Conservation (phyloP, 2,888 invertebrate species). For the Acronicta aceris region DNA sequence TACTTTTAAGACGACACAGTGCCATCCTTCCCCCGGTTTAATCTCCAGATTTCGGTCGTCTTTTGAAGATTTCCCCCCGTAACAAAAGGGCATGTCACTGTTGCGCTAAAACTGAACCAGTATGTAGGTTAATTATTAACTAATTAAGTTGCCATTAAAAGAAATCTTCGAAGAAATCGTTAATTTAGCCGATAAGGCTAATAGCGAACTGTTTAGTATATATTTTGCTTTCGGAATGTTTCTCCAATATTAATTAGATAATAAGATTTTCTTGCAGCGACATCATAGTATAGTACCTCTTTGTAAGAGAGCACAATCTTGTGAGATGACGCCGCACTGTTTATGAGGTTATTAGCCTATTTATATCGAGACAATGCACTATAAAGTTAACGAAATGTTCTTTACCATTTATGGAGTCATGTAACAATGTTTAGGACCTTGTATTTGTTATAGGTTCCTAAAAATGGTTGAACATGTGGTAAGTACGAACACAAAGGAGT, state of each 20-base stretch:
- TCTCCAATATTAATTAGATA: too few relatives aligned
- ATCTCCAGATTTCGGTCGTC: too few relatives aligned
- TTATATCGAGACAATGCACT: slow-evolving; percentile 53
- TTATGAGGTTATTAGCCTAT: slow-evolving; percentile 52
- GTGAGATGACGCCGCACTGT: slow-evolving; percentile 72
- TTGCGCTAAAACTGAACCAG: too few relatives aligned
- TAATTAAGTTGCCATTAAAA: too few relatives aligned
- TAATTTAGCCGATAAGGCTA: neutral
- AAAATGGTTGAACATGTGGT: slow-evolving; percentile 11
- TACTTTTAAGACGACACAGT: too few relatives aligned
- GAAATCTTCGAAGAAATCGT: too few relatives aligned
- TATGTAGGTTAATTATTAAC: too few relatives aligned
- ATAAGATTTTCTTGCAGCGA: neutral
- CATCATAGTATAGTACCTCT: neutral
- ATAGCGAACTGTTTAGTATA: too few relatives aligned
- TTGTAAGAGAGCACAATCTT: slow-evolving; percentile 61
- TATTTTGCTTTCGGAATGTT: too few relatives aligned
- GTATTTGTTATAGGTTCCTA: slow-evolving; percentile 30
- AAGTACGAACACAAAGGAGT: slow-evolving; percentile 3
- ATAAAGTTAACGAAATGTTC: slow-evolving; percentile 38
- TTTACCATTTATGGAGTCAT: slow-evolving; percentile 28
- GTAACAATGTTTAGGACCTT: slow-evolving; percentile 37
- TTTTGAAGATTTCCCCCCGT: too few relatives aligned
- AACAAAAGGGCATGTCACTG: too few relatives aligned
- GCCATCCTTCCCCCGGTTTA: too few relatives aligned